Evolutionary conservation across 2,888 invertebrate species (phyloP).

Genomic region (Watsonalla cultraria): DNA sequence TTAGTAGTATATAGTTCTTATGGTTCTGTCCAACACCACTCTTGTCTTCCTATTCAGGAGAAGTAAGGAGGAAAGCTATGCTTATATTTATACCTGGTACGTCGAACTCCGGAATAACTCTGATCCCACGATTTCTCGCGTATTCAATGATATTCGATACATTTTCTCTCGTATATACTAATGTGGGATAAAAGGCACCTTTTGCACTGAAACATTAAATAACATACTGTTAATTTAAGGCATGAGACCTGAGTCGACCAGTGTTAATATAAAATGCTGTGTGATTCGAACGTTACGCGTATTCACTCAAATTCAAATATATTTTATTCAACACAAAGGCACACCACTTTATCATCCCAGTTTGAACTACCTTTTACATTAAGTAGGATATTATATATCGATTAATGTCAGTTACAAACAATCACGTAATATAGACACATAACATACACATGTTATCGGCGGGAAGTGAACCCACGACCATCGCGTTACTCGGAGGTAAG

Average conservation of each 20-base stretch:
- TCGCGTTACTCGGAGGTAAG: no score
- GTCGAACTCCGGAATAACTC: slow-evolving; percentile 93
- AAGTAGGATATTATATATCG: no score
- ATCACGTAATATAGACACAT: no score
- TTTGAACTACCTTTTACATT: no score
- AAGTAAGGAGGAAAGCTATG: background rate
- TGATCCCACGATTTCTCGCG: slow-evolving; percentile 88
- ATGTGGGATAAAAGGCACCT: slow-evolving; percentile 81
- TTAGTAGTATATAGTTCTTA: no score
- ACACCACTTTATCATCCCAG: no score
- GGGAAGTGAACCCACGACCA: no score
- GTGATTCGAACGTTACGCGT: slow-evolving; percentile 84
- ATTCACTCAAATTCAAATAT: slow-evolving; percentile 64
- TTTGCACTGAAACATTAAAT: slow-evolving; percentile 60
- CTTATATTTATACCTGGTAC: slow-evolving; percentile 81
- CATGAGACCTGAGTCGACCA: slow-evolving; percentile 60
- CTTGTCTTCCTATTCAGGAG: background rate
- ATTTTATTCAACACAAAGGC: background rate
- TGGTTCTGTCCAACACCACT: background rate
- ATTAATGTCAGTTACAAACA: no score
- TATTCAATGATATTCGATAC: slow-evolving; percentile 84
- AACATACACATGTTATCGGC: no score
- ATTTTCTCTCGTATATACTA: slow-evolving; percentile 81
- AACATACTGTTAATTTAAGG: slow-evolving; percentile 54
- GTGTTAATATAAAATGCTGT: no score